Base-by-base conservation (phyloP, 2,888 invertebrate species). In the Gibbula magus region DNA sequence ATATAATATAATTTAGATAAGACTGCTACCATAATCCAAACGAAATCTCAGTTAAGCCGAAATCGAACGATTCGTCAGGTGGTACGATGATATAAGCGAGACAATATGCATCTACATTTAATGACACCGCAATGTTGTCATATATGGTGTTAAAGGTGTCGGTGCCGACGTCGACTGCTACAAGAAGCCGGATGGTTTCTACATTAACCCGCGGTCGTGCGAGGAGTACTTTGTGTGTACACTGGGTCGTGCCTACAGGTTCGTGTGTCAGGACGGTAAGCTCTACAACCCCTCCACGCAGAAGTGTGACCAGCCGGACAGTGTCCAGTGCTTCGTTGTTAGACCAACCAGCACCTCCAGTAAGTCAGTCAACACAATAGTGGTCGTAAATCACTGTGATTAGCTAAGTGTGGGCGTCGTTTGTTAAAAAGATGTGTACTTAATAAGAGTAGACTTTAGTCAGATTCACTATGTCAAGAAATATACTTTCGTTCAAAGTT, bases 141-240 rank as follows among this genome's bases (percentile, higher is more conserved):
- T 8, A 35, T 5, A 35, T 35, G 35, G 8, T 35, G 8, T 35
- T 45, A 5, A 7, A 70, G 70, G 70, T 70, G 70, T 70, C 20
- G 70, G 70, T 18, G 5, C 20, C 18, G 39, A 70, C 39, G 4
- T 70, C 20, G 20, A 20, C 18, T 70, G 70, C 35, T 70, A 35
- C 39, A 2, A 35, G 5, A 70, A 70, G 20, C 16, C 70, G n/a
- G 70, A 39, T n/a, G 70, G 70, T 18, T 70, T 70, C 70, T 70
- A 70, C 20, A 20, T 35, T 18, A 70, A 32, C 39, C 70, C 70
- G 18, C 2, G 1, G 5, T 32, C 70, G 18, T 70, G 70, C 39
- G 70, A 70, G 70, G 70, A 70, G 39, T 70, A 70, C 39, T 70
- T 35, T 20, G 39, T 70, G n/a, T 70, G 70, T 25, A 70, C 70